Base-by-base conservation (phyloP, 2,797 vertebrate species). In the Hydrolagus colliei region DNA sequence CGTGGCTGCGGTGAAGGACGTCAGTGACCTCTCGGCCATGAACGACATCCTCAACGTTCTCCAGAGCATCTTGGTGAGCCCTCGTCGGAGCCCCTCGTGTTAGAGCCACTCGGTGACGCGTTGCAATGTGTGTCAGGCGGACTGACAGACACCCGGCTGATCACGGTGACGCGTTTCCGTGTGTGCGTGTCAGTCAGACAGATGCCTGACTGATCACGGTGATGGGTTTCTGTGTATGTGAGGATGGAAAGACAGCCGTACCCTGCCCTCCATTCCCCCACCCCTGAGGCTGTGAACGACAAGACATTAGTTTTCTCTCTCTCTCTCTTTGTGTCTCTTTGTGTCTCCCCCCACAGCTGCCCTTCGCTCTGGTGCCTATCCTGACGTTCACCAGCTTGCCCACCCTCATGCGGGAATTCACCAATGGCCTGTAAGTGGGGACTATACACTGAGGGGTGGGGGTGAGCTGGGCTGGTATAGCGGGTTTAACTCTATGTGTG, bases 331-430 rank as follows among this genome's bases (percentile, higher is more conserved):
- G 27, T 27, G 27, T 27, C 27, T 27, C 27, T 27, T 27, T 27
- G 27, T 27, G 27, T 27, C 27, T 27, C 27, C 27, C 27, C 27
- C 27, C 71, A 76, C 93, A 98, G 97, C 94, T 98, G 86, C 97
- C 97, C 0, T 98, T 98, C 79, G 97, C 97, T 71, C 92, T 98
- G 90, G 97, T 99, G 88, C 97, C 97, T 0, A 95, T 99, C 86
- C 92, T 99, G 87, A 98, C 97, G 0, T 97, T 99, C 89, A 98
- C 97, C 85, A 99, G 97, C 88, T 89, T 97, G 85, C 93, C 91
- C 0, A 92, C 95, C 0, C 92, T 98, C 71, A 99, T 98, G 97
- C 93, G 87, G 0, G 97, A 98, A 86, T 99, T 98, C 77, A 94
- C 95, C 86, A 98, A 98, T 0, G 95, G 95, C 87, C 35, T 96